phyloP scores from a whole-genome alignment of 2,888 invertebrate species.

The Linnaemya tessellans region DNA sequence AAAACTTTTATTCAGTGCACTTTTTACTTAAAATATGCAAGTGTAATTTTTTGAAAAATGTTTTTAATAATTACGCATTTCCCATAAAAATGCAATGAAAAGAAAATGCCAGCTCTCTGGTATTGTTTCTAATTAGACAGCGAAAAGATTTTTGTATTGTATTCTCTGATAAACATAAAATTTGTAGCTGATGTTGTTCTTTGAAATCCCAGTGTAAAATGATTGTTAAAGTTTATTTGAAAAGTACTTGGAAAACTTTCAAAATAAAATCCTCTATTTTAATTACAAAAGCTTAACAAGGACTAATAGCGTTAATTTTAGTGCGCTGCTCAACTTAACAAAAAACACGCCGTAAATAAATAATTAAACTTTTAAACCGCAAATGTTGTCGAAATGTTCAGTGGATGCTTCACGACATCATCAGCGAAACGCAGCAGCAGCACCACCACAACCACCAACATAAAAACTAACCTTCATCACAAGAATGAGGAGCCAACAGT shows the following conservation, averaged over 20 bases:
- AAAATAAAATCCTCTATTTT: constrained; percentile 38
- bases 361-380: constrained; percentile 46
- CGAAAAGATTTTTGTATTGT: no score
- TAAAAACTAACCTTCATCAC: not conserved
- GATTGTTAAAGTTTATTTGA: not conserved
- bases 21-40: no score
- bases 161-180: no score
- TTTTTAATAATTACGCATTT: no score
- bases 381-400: constrained; percentile 51
- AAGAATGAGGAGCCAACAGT: constrained; percentile 16
- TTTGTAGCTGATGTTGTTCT: no score
- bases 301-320: constrained; percentile 23
- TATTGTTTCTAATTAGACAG: no score
- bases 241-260: not conserved
- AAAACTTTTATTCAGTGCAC: no score
- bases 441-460: not conserved
- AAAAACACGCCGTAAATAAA: not conserved
- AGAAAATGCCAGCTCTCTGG: no score
- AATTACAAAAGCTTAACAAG: constrained; percentile 40
- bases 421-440: not conserved
- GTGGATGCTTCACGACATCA: not conserved
- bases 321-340: not conserved
- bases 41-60: no score
- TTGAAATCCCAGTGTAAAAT: not conserved
- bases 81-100: no score